These are phyloP conservation scores for Chrysotoxum bicinctum DNA, from an alignment of 2,888 invertebrate genomes.

Conservation along the genomic window DNA sequence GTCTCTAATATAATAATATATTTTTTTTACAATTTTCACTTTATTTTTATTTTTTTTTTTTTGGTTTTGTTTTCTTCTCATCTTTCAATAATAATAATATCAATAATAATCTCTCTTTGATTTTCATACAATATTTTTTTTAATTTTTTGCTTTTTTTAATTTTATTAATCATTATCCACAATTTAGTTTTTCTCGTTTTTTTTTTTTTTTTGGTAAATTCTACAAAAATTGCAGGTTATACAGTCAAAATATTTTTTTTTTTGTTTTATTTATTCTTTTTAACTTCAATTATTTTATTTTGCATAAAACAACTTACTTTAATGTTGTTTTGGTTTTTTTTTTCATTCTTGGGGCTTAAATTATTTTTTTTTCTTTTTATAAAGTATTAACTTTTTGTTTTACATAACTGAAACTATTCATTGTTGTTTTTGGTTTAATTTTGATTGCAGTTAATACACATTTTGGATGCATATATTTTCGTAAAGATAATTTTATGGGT, in stretches of 20 bases:
- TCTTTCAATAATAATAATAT: slow-evolving; percentile 72
- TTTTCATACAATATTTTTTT: slow-evolving; percentile 68
- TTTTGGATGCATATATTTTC: slow-evolving; percentile 43
- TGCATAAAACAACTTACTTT: slow-evolving; percentile 62
- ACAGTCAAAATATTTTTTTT: slow-evolving; percentile 71
- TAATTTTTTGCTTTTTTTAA: slow-evolving; percentile 74
- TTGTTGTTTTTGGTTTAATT: slow-evolving; percentile 16
- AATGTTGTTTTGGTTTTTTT: slow-evolving; percentile 5
- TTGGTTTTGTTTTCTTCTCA: slow-evolving; percentile 56
- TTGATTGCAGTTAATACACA: slow-evolving; percentile 65
- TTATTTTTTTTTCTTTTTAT: slow-evolving; percentile 26
- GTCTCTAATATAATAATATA: slow-evolving; percentile 73
- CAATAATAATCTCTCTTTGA: slow-evolving; percentile 73
- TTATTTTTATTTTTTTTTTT: slow-evolving; percentile 56
- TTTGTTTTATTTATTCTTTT: slow-evolving; percentile 20
- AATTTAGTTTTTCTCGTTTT: slow-evolving; percentile 57
- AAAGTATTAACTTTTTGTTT: slow-evolving; percentile 30
- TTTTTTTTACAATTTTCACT: slow-evolving; percentile 64
- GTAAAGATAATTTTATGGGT: slow-evolving; percentile 52
- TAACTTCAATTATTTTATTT: slow-evolving; percentile 39
- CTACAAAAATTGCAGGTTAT: slow-evolving; percentile 72
- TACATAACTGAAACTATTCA: slow-evolving; percentile 53
- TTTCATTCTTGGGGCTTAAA: slow-evolving; percentile 40
- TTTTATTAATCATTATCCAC: slow-evolving; percentile 77
- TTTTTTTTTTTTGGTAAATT: slow-evolving; percentile 63